Evolutionary conservation across 2,113 vertebrate genomes (phyloP), one percentile per base, ranked within the genome.

Genomic region (Calidris pygmaea): DNA sequence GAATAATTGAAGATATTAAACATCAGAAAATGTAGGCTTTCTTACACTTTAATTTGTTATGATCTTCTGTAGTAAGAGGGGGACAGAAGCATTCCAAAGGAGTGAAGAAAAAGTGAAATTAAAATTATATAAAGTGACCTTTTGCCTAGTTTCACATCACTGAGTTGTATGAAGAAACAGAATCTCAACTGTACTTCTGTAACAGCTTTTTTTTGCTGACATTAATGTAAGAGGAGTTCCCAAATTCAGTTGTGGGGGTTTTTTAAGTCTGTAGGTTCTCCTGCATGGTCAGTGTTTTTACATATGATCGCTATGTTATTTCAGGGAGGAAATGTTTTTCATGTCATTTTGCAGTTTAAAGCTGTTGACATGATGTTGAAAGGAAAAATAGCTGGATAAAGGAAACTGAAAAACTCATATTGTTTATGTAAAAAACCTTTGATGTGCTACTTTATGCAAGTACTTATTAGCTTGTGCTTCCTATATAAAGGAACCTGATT

Each of bases 101-200:
- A 29, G 5, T 39, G 7, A 50, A 79, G 50, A 55, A 60, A 82
- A 77, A 85, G 10, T 35, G 18, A 52, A 75, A 56, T 35, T 50
- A 65, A 74, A 67, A 73, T 56, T 0, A 19, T 32, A 5, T 30
- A 29, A 59, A 55, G 10, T 76, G 15, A 43, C 15, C 16, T 82
- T 62, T 90, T 86, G 9, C 32, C 3, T 17, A 30, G 21, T 89
- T 94, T 82, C 26, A 41, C 6, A 41, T 74, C 29, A 52, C 30
- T 37, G 20, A 85, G 43, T 82, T 15, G 7, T 45, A 53, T 22
- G 19, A 74, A 81, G 41, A 80, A 84, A 39, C 21, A 72, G 34
- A 39, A 30, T 56, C 39, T 45, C 30, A 73, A 1, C 30, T 67
- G 9, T 85, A 27, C 3, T 78, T 3, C 43, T 3, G 0, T 43